Evolutionary conservation across 2,113 vertebrate species (phyloP).

Genomic region (Lepus timidus): DNA sequence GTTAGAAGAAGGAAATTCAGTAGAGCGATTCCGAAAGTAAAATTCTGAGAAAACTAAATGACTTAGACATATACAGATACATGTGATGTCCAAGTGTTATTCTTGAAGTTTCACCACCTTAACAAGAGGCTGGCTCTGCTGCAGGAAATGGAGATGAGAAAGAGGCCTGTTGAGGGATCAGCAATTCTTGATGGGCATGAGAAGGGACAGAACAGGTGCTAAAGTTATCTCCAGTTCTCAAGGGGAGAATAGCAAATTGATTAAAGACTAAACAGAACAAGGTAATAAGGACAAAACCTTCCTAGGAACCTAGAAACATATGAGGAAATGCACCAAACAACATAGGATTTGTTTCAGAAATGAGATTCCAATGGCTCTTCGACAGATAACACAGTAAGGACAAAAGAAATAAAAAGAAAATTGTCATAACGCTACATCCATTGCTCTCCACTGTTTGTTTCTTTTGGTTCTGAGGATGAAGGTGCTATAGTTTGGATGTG

Average conservation of each 20-base stretch:
- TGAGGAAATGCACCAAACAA: neutral
- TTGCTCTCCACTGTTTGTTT: neutral
- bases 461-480: neutral
- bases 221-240: neutral
- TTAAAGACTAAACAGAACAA: neutral
- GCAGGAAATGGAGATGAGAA: neutral
- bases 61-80: neutral
- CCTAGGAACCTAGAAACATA: neutral
- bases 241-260: neutral
- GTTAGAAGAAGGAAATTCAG: neutral
- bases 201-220: neutral
- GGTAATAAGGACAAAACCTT: neutral
- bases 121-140: neutral
- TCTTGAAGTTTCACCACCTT: neutral
- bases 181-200: no score
- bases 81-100: neutral
- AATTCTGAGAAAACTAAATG: neutral
- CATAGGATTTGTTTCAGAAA: neutral
- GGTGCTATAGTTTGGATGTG: neutral
- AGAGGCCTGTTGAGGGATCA: neutral
- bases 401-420: slow-evolving; percentile 24
- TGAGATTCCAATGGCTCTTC: neutral
- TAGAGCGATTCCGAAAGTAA: neutral
- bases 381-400: neutral
- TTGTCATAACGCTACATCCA: neutral